These are phyloP conservation scores for Caenorhabditis panamensis DNA, from an alignment of 2,888 invertebrate species.

Conservation along the genomic window DNA sequence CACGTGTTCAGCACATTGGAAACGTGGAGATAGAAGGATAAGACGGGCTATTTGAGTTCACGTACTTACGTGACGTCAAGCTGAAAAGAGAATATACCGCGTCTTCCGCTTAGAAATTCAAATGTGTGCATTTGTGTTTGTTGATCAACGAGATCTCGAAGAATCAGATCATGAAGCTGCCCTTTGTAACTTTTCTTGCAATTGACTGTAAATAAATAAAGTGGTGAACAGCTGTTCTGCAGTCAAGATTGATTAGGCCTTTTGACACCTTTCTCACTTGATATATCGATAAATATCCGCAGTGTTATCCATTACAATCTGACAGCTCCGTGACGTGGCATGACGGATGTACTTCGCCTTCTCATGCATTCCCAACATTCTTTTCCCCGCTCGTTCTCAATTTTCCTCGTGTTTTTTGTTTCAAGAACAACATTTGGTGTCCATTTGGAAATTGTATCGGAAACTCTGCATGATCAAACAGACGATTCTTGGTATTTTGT, in stretches of 20 bases:
- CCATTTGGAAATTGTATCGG: too few species aligned
- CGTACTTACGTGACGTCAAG: too few species aligned
- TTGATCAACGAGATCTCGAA: background rate
- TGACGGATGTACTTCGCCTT: conserved; percentile 4
- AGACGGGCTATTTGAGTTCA: too few species aligned
- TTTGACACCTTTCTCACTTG: conserved; percentile 12
- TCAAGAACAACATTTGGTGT: background rate
- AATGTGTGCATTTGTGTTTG: too few species aligned
- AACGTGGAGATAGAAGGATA: too few species aligned
- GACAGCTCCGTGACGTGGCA: conserved; percentile 4
- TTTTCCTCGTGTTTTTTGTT: background rate
- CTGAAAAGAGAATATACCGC: too few species aligned
- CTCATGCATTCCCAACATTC: conserved; percentile 11
- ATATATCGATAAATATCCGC: conserved; percentile 1
- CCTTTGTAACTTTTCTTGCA: conserved; percentile 46
- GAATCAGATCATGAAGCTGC: background rate
- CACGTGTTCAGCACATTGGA: too few species aligned
- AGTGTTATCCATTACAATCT: conserved; percentile 11
- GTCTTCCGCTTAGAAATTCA: too few species aligned
- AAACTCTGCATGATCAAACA: background rate
- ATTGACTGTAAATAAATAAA: conserved; percentile 47
- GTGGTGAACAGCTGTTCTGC: conserved; percentile 38
- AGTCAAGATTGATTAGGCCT: conserved; percentile 5
- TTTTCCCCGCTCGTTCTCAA: background rate
- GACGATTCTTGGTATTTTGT: background rate